These are phyloP conservation scores for Balearica regulorum DNA, from an alignment of 2,797 vertebrate genomes.

Conservation along the genomic window DNA sequence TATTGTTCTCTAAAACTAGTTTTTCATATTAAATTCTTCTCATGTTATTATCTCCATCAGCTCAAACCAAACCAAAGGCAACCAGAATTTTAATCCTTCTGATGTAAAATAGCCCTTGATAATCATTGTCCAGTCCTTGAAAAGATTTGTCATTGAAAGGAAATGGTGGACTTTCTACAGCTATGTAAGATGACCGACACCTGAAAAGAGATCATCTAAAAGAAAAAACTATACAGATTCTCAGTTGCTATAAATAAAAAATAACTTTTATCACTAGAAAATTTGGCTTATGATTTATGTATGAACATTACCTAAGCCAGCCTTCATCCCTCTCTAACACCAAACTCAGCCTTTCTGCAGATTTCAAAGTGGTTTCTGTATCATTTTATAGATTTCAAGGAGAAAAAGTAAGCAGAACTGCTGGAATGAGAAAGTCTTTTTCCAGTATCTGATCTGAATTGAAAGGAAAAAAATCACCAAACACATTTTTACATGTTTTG, in stretches of 20 bases:
- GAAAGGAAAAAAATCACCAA: neutral
- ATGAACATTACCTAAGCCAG: neutral
- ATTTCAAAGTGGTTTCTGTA: neutral
- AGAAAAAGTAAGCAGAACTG: neutral
- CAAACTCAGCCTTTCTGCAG: neutral
- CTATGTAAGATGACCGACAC: neutral
- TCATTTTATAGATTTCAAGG: neutral
- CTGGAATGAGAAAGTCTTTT: neutral
- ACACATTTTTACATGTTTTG: neutral
- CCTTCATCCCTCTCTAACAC: neutral
- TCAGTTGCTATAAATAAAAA: conserved; percentile 8
- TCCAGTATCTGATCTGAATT: neutral
- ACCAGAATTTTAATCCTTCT: neutral
- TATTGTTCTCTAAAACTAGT: neutral
- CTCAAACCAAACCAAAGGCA: neutral
- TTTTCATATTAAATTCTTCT: neutral
- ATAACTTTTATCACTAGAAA: neutral
- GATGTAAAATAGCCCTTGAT: neutral
- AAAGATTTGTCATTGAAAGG: neutral
- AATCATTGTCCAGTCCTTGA: neutral
- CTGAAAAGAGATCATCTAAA: neutral
- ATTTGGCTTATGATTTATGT: neutral
- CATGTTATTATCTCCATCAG: neutral
- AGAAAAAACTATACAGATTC: neutral
- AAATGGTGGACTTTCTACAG: neutral